Conservation (phyloP, 2,797 vertebrate genomes). For the Delichon dasypus region DNA sequence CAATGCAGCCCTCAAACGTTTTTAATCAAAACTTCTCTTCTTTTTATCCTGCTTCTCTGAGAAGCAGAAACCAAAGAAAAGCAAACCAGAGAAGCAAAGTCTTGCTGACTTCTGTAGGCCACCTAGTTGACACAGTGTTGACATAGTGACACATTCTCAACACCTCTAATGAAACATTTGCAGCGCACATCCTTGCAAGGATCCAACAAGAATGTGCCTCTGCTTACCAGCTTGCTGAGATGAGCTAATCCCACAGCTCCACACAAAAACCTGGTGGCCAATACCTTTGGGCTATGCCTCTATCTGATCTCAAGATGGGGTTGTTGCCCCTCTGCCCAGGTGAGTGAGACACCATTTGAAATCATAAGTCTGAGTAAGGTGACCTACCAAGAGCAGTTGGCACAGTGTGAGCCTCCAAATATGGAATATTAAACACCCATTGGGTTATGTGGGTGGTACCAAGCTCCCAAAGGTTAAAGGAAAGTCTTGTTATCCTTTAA, state of each 20-base stretch:
- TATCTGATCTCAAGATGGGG: not conserved
- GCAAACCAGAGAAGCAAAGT: not conserved
- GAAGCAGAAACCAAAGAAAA: not conserved
- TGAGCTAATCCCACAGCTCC: not conserved
- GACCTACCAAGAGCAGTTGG: not conserved
- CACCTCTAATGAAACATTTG: not conserved
- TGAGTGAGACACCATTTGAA: not conserved
- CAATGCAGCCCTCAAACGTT: not conserved
- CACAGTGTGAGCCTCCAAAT: not conserved
- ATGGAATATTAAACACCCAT: not conserved
- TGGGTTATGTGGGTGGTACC: not conserved
- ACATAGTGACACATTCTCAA: not conserved
- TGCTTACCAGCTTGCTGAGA: not conserved
- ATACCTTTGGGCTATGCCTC: not conserved
- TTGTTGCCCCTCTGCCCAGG: not conserved
- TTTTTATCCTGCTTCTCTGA: not conserved
- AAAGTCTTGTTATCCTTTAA: conserved; percentile 9
- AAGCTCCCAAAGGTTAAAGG: not conserved
- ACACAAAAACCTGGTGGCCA: not conserved
- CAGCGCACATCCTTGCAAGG: not conserved
- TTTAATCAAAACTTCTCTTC: not conserved
- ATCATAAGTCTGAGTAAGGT: not conserved
- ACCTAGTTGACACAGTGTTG: not conserved
- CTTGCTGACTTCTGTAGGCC: not conserved
- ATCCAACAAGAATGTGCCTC: not conserved